Percentiles rank a stretch among this genome's conserved stretches.
Evolutionary conservation across 1,140 invertebrate genomes (phyloP).

Genomic region (Trichonephila inaurata): DNA sequence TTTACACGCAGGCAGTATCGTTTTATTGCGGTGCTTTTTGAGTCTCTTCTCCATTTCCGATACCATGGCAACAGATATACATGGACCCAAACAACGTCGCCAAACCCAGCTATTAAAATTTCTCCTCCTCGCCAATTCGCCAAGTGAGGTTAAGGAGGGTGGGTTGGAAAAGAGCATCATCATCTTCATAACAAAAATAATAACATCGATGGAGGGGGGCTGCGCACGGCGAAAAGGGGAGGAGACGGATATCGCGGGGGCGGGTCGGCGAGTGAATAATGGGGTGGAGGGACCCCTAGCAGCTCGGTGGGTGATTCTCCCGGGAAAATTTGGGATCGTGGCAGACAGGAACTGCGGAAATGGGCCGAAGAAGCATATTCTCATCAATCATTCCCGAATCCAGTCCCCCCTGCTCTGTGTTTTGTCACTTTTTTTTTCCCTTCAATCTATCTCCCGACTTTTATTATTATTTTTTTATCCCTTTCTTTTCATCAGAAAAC

Average conservation of each 20-base stretch:
- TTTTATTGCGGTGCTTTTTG: not conserved
- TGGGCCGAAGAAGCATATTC: conserved; percentile 77
- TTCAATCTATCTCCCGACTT: not conserved
- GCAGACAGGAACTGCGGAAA: conserved; percentile 76
- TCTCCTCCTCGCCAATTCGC: not conserved
- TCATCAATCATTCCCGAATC: conserved; percentile 69
- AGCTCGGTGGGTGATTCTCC: conserved; percentile 71
- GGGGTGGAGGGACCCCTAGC: conserved; percentile 12
- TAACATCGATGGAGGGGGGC: not conserved
- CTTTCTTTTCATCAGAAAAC: not conserved
- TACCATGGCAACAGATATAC: not conserved
- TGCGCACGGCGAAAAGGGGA: not conserved
- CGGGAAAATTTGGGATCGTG: conserved; percentile 76
- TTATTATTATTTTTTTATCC: not conserved
- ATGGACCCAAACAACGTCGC: not conserved
- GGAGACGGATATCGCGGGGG: not conserved
- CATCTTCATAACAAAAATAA: conserved; percentile 34
- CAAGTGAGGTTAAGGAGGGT: not conserved
- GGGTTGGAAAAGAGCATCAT: not conserved
- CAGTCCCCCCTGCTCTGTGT: not conserved
- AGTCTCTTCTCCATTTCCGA: not conserved
- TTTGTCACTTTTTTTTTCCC: not conserved
- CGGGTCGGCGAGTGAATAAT: conserved; percentile 33
- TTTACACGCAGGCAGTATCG: no score
- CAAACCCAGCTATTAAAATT: not conserved